A percentile compares a stretch with the other conserved stretches of the same genome.
Evolutionary conservation across 2,888 invertebrate species (phyloP).

Genomic region (Lingula anatina): DNA sequence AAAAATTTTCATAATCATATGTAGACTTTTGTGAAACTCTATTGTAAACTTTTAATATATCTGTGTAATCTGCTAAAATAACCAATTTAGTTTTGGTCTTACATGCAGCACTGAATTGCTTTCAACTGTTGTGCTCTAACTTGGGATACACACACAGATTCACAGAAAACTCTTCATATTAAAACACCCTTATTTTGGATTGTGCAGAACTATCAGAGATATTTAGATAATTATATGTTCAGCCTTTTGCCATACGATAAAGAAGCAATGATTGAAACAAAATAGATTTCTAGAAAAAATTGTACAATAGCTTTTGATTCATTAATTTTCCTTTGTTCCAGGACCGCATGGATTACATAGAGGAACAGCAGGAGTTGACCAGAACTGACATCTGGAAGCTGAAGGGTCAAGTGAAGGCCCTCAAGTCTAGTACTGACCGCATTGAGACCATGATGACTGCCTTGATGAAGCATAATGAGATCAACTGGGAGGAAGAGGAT

Average conservation of each 20-base stretch:
- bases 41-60: neutral
- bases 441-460: constrained; percentile 43
- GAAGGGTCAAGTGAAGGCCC: constrained; percentile 28
- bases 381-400: constrained; percentile 27
- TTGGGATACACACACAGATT: too few species aligned
- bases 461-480: constrained; percentile 22
- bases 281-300: neutral
- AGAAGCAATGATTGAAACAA: neutral
- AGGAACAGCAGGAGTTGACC: constrained; percentile 36
- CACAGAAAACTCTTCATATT: too few species aligned
- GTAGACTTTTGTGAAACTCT: too few species aligned
- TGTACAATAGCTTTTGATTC: neutral
- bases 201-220: neutral
- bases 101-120: too few species aligned
- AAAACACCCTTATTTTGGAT: too few species aligned
- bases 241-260: too few species aligned
- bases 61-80: neutral
- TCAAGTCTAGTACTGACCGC: constrained; percentile 29
- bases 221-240: neutral
- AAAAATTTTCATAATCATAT: too few species aligned
- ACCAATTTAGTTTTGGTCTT: neutral
- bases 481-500: constrained; percentile 41
- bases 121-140: too few species aligned
- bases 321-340: constrained; percentile 9
- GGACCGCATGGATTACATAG: constrained; percentile 41